phyloP scores from a whole-genome alignment of 2,797 vertebrate genomes.

The Sorex maritimensis region DNA sequence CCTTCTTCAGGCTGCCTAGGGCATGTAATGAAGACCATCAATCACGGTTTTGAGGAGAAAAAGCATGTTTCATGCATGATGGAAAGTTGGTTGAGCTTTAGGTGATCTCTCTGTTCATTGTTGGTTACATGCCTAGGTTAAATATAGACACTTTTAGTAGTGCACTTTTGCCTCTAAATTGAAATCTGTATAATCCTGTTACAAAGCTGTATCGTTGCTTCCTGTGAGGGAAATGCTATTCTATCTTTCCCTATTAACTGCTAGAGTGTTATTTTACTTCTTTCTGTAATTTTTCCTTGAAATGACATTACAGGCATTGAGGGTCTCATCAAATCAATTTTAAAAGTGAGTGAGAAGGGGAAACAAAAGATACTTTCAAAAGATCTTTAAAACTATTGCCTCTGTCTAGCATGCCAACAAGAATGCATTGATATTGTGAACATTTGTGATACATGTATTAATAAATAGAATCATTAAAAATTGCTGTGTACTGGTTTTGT shows the following conservation, averaged over 20 bases:
- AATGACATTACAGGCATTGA: conserved; percentile 90
- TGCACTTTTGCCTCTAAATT: conserved; percentile 89
- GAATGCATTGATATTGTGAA: conserved; percentile 96
- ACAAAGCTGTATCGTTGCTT: conserved; percentile 91
- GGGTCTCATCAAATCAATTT: conserved; percentile 87
- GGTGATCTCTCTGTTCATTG: conserved; percentile 89
- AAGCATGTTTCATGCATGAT: conserved; percentile 87
- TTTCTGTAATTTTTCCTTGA: conserved; percentile 87
- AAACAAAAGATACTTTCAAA: conserved; percentile 91
- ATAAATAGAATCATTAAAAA: conserved; percentile 95
- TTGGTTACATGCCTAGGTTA: conserved; percentile 89
- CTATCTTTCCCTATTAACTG: conserved; percentile 89
- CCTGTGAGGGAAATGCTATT: conserved; percentile 90
- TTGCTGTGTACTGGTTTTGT: conserved; percentile 84
- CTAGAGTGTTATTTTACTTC: conserved; percentile 87
- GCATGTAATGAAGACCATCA: conserved; percentile 80
- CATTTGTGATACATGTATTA: conserved; percentile 98
- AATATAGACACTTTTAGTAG: conserved; percentile 90
- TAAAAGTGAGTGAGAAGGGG: conserved; percentile 86
- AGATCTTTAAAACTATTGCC: conserved; percentile 93
- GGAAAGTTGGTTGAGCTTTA: conserved; percentile 87
- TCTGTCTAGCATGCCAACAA: conserved; percentile 95
- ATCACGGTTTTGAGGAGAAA: conserved; percentile 84
- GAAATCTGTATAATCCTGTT: conserved; percentile 91
- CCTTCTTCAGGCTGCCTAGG: conserved; percentile 78